phyloP scores from a whole-genome alignment of 1,140 invertebrate species.

The Drosophila virilis region DNA sequence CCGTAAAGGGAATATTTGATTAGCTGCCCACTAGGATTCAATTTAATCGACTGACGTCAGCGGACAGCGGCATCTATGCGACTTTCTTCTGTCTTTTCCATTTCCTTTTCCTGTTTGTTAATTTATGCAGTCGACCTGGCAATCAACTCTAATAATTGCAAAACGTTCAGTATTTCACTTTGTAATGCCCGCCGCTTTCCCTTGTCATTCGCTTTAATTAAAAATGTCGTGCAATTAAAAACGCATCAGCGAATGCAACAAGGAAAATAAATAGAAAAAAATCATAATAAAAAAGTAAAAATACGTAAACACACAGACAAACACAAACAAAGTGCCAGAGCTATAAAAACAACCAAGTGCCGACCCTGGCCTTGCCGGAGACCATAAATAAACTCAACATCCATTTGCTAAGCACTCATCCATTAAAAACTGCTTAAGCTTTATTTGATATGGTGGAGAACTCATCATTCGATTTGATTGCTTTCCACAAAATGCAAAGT shows the following conservation, averaged over 20 bases:
- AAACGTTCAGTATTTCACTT: not conserved
- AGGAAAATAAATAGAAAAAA: not conserved
- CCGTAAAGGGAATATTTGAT: slow-evolving; percentile 72
- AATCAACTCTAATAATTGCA: slow-evolving; percentile 59
- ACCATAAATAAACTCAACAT: slow-evolving; percentile 2
- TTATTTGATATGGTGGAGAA: not conserved
- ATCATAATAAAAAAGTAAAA: not conserved
- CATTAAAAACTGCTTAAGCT: not conserved
- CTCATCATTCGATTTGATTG: slow-evolving; percentile 3
- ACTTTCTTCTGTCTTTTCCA: not conserved
- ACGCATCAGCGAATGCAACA: slow-evolving; percentile 51
- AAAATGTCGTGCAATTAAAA: slow-evolving; percentile 70
- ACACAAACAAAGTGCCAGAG: not conserved
- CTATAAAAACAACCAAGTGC: not conserved
- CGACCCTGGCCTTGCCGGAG: not conserved
- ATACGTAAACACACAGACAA: not conserved
- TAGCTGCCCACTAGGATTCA: slow-evolving; percentile 63
- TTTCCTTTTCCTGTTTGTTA: slow-evolving; percentile 24
- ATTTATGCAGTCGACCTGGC: slow-evolving; percentile 54
- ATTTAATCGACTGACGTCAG: slow-evolving; percentile 53
- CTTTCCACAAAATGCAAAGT: not conserved
- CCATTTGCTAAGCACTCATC: not conserved
- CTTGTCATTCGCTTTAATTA: slow-evolving; percentile 57
- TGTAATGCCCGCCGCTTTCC: not conserved
- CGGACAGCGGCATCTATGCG: not conserved